Evolutionary conservation across 2,113 vertebrate species (phyloP).

Genomic region (Prunella fulvescens): DNA sequence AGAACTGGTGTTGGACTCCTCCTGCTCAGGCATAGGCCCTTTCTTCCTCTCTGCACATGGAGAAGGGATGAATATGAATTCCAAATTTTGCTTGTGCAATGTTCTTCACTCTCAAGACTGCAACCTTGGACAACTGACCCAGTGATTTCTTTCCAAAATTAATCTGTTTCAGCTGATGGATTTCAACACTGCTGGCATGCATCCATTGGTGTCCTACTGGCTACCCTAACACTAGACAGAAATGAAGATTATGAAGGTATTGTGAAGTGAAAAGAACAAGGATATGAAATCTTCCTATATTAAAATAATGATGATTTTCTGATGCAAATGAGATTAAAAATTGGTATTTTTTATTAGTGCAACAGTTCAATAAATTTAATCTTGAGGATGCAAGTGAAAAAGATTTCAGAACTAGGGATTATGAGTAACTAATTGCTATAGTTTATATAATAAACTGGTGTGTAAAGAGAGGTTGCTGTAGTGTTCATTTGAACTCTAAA

Average conservation of each 20-base stretch:
- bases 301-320: background rate
- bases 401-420: background rate
- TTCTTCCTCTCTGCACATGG: background rate
- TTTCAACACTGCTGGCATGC: background rate
- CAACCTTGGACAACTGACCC: rapidly evolving
- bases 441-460: background rate
- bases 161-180: background rate
- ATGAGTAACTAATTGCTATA: background rate
- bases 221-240: background rate
- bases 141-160: background rate
- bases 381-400: background rate
- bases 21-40: background rate
- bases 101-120: background rate
- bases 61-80: background rate
- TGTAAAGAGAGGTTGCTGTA: background rate
- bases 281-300: background rate
- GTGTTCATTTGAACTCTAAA: background rate
- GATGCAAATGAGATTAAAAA: background rate
- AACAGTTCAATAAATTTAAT: background rate
- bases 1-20: background rate
- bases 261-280: background rate
- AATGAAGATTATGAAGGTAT: background rate
- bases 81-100: background rate
- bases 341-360: background rate
- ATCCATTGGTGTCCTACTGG: background rate